Conservation (phyloP, 2,113 vertebrate genomes). For the Syngnathus floridae region DNA sequence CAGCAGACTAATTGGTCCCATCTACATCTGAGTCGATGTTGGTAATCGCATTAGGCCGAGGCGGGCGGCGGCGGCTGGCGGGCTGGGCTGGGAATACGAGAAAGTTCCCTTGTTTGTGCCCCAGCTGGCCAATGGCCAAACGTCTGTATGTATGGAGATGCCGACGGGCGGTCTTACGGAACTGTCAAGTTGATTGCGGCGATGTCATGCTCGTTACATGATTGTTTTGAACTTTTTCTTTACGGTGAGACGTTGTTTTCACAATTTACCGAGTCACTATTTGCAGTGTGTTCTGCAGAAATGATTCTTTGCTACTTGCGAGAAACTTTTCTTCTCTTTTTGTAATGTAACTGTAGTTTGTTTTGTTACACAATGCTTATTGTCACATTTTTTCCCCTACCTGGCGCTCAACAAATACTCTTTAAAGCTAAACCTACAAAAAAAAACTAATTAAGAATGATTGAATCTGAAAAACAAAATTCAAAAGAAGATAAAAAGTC, state of each 20-base stretch:
- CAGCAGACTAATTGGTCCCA: constrained; percentile 69
- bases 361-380: no score
- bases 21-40: constrained; percentile 64
- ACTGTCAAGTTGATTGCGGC: constrained; percentile 2
- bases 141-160: constrained; percentile 28
- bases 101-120: constrained; percentile 27
- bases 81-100: constrained; percentile 20
- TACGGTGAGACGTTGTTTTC: neutral
- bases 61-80: constrained; percentile 24
- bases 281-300: neutral
- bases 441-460: no score
- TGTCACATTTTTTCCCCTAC: no score
- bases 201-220: neutral
- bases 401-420: no score
- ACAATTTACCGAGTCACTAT: neutral
- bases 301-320: neutral
- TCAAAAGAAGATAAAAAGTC: no score
- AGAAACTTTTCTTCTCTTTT: neutral
- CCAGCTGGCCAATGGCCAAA: constrained; percentile 31
- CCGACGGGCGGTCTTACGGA: constrained; percentile 25
- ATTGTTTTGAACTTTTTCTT: neutral
- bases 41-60: constrained; percentile 67
- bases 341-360: no score
- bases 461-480: no score
- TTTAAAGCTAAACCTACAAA: no score